Evolutionary conservation across 1,140 invertebrate species (phyloP).

Genomic region (Drosophila tsacasi): DNA sequence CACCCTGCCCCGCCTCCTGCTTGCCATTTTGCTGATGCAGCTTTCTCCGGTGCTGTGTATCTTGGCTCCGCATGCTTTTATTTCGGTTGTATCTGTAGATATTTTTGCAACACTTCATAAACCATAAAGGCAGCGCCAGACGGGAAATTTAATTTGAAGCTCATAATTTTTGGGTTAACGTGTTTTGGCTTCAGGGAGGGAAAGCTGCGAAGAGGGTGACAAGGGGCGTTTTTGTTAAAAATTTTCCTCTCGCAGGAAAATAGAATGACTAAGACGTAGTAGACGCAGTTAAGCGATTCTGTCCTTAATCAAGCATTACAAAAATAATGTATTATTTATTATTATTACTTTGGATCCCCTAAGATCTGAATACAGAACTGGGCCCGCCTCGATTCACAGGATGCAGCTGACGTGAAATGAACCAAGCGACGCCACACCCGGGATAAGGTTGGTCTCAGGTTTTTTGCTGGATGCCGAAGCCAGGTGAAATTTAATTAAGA

Average conservation of each 20-base stretch:
- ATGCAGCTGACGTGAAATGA: not conserved
- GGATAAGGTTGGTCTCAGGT: not conserved
- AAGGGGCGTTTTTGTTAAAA: not conserved
- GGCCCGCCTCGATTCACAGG: not conserved
- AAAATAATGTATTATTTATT: not conserved
- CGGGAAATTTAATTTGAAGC: conserved; percentile 75
- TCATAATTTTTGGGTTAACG: conserved; percentile 67
- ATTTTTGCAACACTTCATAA: conserved; percentile 80
- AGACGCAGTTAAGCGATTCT: not conserved
- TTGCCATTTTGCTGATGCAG: conserved; percentile 64
- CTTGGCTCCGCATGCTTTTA: conserved; percentile 37
- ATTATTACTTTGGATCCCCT: not conserved
- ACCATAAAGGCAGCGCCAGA: conserved; percentile 71
- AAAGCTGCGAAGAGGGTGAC: conserved; percentile 45
- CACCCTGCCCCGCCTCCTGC: not conserved
- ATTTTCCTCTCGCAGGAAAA: not conserved
- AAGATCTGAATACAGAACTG: not conserved
- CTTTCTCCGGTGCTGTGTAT: conserved; percentile 29
- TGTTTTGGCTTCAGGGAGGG: not conserved
- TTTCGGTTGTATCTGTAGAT: conserved; percentile 62
- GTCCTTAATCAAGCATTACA: not conserved
- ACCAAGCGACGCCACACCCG: not conserved
- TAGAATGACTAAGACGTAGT: too few relatives aligned
- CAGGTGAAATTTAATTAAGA: conserved; percentile 77
- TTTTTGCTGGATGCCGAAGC: conserved; percentile 11